Base-by-base conservation (phyloP, 2,113 vertebrate genomes). In the Eretmochelys imbricata region DNA sequence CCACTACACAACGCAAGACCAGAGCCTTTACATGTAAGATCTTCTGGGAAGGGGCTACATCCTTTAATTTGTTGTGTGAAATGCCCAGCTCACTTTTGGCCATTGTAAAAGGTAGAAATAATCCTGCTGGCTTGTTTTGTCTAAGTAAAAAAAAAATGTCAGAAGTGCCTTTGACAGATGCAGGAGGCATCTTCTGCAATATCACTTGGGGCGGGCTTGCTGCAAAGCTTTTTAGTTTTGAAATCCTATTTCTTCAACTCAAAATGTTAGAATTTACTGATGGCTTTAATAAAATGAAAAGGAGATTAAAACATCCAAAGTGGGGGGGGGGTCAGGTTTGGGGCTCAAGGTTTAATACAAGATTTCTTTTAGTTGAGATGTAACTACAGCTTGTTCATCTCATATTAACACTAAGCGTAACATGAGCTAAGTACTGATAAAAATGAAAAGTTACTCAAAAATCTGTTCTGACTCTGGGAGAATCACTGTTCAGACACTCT, bases 401-500 rank as follows among this genome's bases (percentile, higher is more conserved):
- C 29, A 57, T 55, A 49, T 20, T 69, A 93, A 89, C 55, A 59
- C 25, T 5, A 48, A 57, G 24, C 10, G 31, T 50, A 35, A 46
- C 38, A 75, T 46, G 38, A 76, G 38, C 11, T 46, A 76, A 76
- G 42, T 20, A 42, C 42, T 14, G 42, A 24, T 76, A 46, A 75
- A 42, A n/a, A 46, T 24, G 10, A 42, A 13, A 24, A 76, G 6
- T 25, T 12, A 12, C 72, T 50, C 85, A 82, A 93, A 87, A 76
- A 79, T 49, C n/a, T 50, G 2, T 72, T 35, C 55, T 20, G 62
- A 14, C 38, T 85, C 72, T 86, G 49, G 2, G 35, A 50, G 80
- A 0, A 0, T 10, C 10, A 1, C 46, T 0, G 0, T 42, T 46
- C 72, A 75, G 88, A 42, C 50, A 50, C 38, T 1, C 16, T 10